Evolutionary conservation across 2,113 vertebrate genomes (phyloP).

Genomic region (Brachyistius frenatus): DNA sequence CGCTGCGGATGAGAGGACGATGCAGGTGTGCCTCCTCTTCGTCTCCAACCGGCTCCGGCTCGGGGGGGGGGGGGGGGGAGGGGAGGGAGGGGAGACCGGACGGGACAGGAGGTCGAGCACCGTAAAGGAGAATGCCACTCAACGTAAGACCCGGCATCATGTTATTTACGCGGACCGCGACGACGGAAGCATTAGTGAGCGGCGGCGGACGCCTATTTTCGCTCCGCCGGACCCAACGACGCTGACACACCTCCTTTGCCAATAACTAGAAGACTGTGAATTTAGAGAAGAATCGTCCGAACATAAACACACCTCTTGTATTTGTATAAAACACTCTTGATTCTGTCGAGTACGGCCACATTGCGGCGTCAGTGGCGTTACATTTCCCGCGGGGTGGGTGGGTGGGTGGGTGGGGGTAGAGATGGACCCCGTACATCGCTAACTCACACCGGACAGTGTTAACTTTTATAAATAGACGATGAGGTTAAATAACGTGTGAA

Average conservation of each 20-base stretch:
- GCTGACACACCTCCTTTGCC: conserved; percentile 34
- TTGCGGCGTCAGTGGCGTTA: conserved; percentile 26
- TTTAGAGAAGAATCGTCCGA: conserved; percentile 37
- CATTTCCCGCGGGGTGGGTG: background rate
- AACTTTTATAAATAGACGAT: conserved; percentile 18
- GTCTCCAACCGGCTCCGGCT: conserved; percentile 36
- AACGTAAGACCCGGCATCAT: conserved; percentile 48
- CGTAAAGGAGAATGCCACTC: conserved; percentile 76
- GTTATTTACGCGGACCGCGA: conserved; percentile 48
- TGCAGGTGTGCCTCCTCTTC: conserved; percentile 54
- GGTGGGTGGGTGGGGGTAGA: too few species aligned
- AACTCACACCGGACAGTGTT: conserved; percentile 47
- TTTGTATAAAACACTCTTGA: conserved; percentile 19
- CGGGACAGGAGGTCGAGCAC: conserved; percentile 39
- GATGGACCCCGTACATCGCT: background rate
- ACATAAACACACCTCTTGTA: conserved; percentile 43
- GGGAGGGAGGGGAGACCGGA: background rate
- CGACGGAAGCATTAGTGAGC: conserved; percentile 18
- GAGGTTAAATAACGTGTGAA: conserved; percentile 30
- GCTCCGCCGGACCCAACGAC: conserved; percentile 34
- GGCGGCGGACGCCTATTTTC: conserved; percentile 17
- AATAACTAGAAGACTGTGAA: conserved; percentile 70
- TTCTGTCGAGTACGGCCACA: conserved; percentile 32
- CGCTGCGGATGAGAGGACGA: conserved; percentile 48
- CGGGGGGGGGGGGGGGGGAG: conserved; percentile 42